Evolutionary conservation across 23 tunicate species (phyloP), one percentile per base, ranked within the genome.

Genomic region (Halocynthia roretzi): DNA sequence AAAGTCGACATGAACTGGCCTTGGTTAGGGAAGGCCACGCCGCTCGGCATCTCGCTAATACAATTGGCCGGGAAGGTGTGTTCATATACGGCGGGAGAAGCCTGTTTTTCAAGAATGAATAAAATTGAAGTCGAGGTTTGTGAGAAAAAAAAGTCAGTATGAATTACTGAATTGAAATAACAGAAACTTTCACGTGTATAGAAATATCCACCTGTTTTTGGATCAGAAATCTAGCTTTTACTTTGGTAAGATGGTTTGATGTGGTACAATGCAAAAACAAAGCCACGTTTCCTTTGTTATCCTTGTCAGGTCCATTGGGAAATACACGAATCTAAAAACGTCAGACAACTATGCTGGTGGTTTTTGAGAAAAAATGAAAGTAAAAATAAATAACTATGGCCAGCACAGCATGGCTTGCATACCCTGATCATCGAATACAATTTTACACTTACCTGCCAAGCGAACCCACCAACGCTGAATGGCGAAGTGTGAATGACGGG

Each of bases 31-130:
- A 92, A 92, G 21, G 98, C 98, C 31, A 92, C 98, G 0, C 98
- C 98, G 62, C 98, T 92, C 17, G 98, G 98, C 98, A 92, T 92
- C 57, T 92, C 98, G 54, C 98, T 92, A 67, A 92, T 92, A 55
- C 87, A 86, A 75, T 86, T 92, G 8, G 92, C 84, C 6, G 98
- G 87, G 68, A 92, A 92, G 8, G 98, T 86, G 78, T 92, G 98
- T 51, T 92, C 98, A 57, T 92, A 92, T 20, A 92, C 92, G 8
- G 84, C 81, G 6, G 98, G 98, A 8, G 98, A 92, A 14, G 91
- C 92, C 98, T 92, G 87, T 8, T 64, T 51, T 67, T 20, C 60
- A 48, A 52, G 11, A 67, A 12, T 40, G 21, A 20, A n/a, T 14
- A 67, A 19, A 15, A 14, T 14, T n/a, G 44, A 31, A 31, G 44